Evolutionary conservation across 2,113 vertebrate species (phyloP).

Genomic region (Scomber colias): DNA sequence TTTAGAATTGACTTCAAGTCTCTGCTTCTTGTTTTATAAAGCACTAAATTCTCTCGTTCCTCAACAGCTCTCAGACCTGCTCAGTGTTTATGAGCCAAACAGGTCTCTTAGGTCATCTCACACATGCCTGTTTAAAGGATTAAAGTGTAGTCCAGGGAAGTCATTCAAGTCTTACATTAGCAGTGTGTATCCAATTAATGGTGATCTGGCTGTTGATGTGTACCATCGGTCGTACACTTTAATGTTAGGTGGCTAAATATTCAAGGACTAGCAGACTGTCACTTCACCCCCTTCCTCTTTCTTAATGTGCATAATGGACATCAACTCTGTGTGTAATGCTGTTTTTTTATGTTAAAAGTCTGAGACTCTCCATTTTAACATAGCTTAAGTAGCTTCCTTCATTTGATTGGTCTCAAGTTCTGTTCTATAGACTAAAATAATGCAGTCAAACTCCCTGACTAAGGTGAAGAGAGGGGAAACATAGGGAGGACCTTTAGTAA

Average conservation of each 20-base stretch:
- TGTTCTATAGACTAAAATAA: too few relatives aligned
- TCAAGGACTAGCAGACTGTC: not conserved
- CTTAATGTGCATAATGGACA: not conserved
- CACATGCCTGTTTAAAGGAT: slow-evolving; percentile 20
- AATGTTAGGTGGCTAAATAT: not conserved
- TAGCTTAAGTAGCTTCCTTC: too few relatives aligned
- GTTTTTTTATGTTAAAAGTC: too few relatives aligned
- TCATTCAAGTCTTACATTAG: slow-evolving; percentile 17
- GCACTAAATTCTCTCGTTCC: slow-evolving; percentile 6
- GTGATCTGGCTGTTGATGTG: not conserved
- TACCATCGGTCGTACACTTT: not conserved
- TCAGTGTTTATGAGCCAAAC: slow-evolving; percentile 11
- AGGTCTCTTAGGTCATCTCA: slow-evolving; percentile 23
- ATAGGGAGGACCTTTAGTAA: too few relatives aligned
- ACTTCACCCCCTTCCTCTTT: not conserved
- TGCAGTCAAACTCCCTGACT: too few relatives aligned
- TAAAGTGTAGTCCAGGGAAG: slow-evolving; percentile 5
- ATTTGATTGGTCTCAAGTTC: too few relatives aligned
- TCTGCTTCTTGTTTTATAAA: slow-evolving; percentile 15
- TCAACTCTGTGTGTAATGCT: not conserved
- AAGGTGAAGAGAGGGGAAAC: too few relatives aligned
- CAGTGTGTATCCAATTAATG: slow-evolving; percentile 11
- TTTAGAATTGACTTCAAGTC: not conserved
- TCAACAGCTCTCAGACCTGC: slow-evolving; percentile 9
- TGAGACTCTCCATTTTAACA: too few relatives aligned